Evolutionary conservation across 2,797 vertebrate genomes (phyloP), one percentile per base, ranked within the genome.

Genomic region (Microcaecilia unicolor): DNA sequence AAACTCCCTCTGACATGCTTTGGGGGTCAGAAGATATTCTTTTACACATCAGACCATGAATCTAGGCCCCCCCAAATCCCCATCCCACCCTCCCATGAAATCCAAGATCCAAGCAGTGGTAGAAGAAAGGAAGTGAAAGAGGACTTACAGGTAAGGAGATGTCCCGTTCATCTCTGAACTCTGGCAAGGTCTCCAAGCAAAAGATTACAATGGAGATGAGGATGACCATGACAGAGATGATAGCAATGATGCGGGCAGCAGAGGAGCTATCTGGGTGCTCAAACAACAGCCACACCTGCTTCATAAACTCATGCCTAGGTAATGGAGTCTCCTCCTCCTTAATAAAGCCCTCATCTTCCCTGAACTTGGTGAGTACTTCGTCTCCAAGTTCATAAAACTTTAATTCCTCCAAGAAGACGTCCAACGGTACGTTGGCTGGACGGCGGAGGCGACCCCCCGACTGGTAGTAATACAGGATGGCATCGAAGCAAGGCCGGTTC

Each of bases 391-490:
- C 85, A 15, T 97, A 98, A 75, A 98, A 98, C 10, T 80, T 61
- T 34, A 97, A 55, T 74, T 98, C 93, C 16, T 95, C 91, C 82
- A 95, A 51, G 69, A 98, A 98, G 32, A 97, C 76, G 22, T 98
- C 93, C 28, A 95, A 56, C 0, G 93, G 91, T 14, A 98, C 77
- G 22, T 90, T 91, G 23, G 88, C 74, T 0, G 93, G 93, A 2
- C 93, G 48, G 2, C 92, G 62, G 19, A 96, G 77, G 7, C 92
- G 59, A 0, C 93, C 93, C 0, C 93, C 93, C 0, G 91, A 94
- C 50, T 98, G 93, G 67, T 98, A 98, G 48, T 93, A 98, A 64
- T 95, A 92, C 11, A 97, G 79, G 64, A 95, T 92, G 26, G 93
- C 88, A 7, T 97, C 93, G 20, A 96, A 98, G 67, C 89, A 91